Conservation (phyloP, 2,797 vertebrate species). For the Spheniscus humboldti region DNA sequence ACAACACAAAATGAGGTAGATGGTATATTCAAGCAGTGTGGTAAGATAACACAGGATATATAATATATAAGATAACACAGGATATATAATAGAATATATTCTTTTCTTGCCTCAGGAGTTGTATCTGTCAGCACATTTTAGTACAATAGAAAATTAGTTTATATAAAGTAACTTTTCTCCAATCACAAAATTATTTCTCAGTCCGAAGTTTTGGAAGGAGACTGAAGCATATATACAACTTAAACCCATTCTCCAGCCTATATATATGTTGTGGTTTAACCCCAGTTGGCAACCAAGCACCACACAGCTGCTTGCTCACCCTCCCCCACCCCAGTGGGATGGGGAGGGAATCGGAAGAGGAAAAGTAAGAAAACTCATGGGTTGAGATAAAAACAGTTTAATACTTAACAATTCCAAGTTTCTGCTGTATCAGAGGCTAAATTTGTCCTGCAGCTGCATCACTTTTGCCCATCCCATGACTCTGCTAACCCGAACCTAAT, state of each 20-base stretch:
- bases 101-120: background rate
- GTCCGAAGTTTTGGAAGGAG: background rate
- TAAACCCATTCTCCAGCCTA: background rate
- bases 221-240: background rate
- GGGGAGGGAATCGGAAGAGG: no score
- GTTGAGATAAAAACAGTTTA: no score
- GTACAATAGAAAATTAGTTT: background rate
- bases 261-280: no score
- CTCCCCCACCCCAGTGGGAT: no score
- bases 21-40: accelerated
- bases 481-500: background rate
- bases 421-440: background rate
- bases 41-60: background rate
- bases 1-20: no score
- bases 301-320: no score
- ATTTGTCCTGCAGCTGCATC: background rate
- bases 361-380: no score
- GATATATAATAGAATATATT: no score
- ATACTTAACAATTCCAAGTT: background rate
- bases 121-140: background rate
- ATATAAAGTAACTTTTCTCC: background rate
- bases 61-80: background rate
- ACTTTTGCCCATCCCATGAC: background rate
- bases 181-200: background rate
- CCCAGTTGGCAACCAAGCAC: no score